These are phyloP conservation scores for Megaceryle maxima DNA, from an alignment of 2,113 vertebrate species.

Conservation along the genomic window DNA sequence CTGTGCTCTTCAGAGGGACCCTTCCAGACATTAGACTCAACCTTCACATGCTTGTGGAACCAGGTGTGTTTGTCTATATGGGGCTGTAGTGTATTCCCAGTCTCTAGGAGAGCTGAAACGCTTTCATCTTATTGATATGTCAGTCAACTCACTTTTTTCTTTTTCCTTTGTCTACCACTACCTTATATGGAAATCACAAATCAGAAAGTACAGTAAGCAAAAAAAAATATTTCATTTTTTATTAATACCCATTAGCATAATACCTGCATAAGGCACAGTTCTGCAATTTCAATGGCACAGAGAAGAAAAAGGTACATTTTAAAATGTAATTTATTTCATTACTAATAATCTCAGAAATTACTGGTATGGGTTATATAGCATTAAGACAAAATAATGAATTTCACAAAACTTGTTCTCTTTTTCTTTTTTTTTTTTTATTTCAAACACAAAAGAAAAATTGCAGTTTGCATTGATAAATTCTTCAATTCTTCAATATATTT, in stretches of 20 bases:
- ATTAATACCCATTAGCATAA: background rate
- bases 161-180: background rate
- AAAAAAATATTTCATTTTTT: background rate
- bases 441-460: background rate
- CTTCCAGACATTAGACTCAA: background rate
- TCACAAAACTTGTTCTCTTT: background rate
- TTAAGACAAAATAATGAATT: background rate
- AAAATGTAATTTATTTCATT: background rate
- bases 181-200: background rate
- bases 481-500: background rate
- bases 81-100: background rate
- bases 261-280: background rate
- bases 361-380: background rate
- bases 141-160: background rate
- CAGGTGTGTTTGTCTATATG: background rate
- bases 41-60: background rate
- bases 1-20: background rate
- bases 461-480: background rate
- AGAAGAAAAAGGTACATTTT: background rate
- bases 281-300: background rate
- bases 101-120: background rate
- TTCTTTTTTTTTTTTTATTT: background rate
- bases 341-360: background rate
- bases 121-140: background rate
- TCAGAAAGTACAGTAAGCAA: background rate